These are phyloP conservation scores for Reticulitermes lucifugus DNA, from an alignment of 2,888 invertebrate genomes.

Conservation along the genomic window DNA sequence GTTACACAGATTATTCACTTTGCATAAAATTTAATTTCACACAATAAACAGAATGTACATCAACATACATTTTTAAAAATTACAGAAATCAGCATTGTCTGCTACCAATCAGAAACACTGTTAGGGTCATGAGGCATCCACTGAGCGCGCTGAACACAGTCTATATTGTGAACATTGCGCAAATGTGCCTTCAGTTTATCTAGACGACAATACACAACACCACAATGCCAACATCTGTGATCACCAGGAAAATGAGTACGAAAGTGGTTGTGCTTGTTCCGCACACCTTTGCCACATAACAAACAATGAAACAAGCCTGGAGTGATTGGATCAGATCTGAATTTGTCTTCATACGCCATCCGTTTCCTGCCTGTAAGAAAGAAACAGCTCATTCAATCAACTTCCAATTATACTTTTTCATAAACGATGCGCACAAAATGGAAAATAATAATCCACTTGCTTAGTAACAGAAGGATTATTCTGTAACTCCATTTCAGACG, in stretches of 20 bases:
- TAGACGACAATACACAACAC: constrained; percentile 45
- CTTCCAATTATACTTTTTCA: not conserved
- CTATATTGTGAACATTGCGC: constrained; percentile 41
- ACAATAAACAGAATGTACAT: not conserved
- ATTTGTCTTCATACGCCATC: constrained; percentile 44
- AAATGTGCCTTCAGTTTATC: constrained; percentile 49
- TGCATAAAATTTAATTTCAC: not conserved
- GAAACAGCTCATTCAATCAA: constrained; percentile 33
- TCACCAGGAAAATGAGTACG: constrained; percentile 46
- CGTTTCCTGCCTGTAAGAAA: constrained; percentile 47
- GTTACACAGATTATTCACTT: too few relatives aligned
- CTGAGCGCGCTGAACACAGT: constrained; percentile 8
- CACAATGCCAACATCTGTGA: constrained; percentile 44
- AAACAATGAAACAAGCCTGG: constrained; percentile 47
- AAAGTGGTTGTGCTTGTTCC: constrained; percentile 48
- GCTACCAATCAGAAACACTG: constrained; percentile 14
- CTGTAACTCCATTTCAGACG: too few relatives aligned
- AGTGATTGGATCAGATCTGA: constrained; percentile 38
- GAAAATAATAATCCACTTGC: too few relatives aligned
- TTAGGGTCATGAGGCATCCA: constrained; percentile 13
- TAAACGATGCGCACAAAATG: not conserved
- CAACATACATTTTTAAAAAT: not conserved
- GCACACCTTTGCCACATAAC: constrained; percentile 47
- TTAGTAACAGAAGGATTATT: too few relatives aligned
- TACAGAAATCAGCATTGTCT: not conserved